Percentiles rank a stretch among this genome's conserved stretches.
These are phyloP conservation scores for Gandaritis pyraliata DNA, from an alignment of 2,888 invertebrate genomes.

Conservation along the genomic window DNA sequence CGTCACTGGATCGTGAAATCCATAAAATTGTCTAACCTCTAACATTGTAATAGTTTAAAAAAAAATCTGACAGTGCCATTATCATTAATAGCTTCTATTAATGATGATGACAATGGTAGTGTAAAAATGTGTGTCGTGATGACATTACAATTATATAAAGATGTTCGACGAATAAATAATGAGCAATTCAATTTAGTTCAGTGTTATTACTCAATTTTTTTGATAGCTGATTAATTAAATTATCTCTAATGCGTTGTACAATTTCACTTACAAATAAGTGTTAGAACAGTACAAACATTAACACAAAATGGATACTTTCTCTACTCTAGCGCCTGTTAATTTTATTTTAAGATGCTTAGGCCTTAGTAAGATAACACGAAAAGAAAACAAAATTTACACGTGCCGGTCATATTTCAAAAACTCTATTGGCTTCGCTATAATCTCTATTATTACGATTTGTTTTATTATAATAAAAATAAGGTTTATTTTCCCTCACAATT, in stretches of 20 bases:
- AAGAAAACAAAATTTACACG: constrained; percentile 2
- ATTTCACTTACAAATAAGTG: background rate
- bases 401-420: constrained; percentile 17
- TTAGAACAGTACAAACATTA: background rate
- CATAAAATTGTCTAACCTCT: too few relatives aligned
- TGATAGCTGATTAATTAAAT: background rate
- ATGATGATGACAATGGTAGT: too few relatives aligned
- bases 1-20: too few relatives aligned
- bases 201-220: too few relatives aligned
- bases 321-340: constrained; percentile 15
- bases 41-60: too few relatives aligned
- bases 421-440: background rate
- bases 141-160: too few relatives aligned
- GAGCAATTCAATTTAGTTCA: too few relatives aligned
- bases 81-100: too few relatives aligned
- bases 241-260: background rate
- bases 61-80: too few relatives aligned
- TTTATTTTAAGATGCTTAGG: constrained; percentile 19
- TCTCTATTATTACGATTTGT: constrained; percentile 3
- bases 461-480: constrained; percentile 5
- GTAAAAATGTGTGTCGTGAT: too few relatives aligned
- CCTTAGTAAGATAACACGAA: constrained; percentile 18
- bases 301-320: constrained; percentile 14
- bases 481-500: background rate
- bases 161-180: too few relatives aligned